A percentile compares a stretch with the other conserved stretches of the same genome.
phyloP scores from a whole-genome alignment of 2,888 invertebrate species.

The Eupithecia centaureata region DNA sequence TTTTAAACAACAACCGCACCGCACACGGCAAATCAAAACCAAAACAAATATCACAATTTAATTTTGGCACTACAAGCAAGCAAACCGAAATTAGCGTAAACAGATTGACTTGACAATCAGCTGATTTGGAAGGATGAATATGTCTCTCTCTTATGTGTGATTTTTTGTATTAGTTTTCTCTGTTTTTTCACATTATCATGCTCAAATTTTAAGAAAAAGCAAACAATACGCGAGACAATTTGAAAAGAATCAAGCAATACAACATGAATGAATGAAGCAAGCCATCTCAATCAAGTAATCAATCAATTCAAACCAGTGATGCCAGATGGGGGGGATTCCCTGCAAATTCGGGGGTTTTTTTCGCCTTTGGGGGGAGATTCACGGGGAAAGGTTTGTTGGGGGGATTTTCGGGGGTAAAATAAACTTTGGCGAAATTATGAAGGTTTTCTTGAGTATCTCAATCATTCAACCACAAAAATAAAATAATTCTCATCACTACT shows the following conservation, averaged over 20 bases:
- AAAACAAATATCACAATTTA: not conserved
- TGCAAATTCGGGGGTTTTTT: too few species aligned
- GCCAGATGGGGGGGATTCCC: too few species aligned
- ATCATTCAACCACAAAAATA: too few species aligned
- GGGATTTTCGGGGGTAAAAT: too few species aligned
- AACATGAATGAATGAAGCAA: too few species aligned
- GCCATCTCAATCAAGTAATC: not conserved
- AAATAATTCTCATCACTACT: too few species aligned
- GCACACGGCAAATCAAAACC: not conserved
- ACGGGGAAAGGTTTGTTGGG: too few species aligned
- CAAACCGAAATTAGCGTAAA: not conserved
- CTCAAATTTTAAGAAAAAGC: not conserved
- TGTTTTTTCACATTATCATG: not conserved
- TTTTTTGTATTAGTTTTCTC: not conserved
- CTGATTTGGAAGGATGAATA: not conserved
- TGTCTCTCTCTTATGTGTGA: not conserved
- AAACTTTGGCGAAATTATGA: too few species aligned
- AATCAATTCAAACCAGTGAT: not conserved
- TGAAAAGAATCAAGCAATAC: not conserved
- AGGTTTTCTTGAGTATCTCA: too few species aligned
- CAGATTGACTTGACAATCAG: not conserved
- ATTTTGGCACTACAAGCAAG: not conserved
- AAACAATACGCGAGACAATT: not conserved
- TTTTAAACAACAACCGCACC: not conserved
- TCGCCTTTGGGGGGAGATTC: too few species aligned